Percentiles rank a stretch among this genome's conserved stretches.
phyloP scores from a whole-genome alignment of 2,113 vertebrate genomes.

The Dermatemys mawii region DNA sequence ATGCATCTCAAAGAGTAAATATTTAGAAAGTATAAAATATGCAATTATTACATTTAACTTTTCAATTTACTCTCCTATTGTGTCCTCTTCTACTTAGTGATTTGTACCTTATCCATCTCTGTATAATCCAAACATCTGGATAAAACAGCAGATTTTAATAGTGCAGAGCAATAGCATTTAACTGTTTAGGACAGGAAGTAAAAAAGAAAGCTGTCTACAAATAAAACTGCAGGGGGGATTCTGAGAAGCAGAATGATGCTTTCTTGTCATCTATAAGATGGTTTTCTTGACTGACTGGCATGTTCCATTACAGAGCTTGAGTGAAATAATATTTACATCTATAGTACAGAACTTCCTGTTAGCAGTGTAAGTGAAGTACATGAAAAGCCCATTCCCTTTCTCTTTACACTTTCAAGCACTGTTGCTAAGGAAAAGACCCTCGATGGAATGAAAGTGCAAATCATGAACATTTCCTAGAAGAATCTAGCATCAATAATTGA shows the following conservation, averaged over 20 bases:
- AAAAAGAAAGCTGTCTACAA: slow-evolving; percentile 4
- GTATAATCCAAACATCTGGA: slow-evolving; percentile 11
- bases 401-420: background rate
- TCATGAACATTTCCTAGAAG: background rate
- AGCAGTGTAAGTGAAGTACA: background rate
- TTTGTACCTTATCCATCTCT: slow-evolving; percentile 17
- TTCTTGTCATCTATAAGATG: slow-evolving; percentile 36
- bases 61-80: background rate
- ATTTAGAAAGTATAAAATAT: background rate
- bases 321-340: slow-evolving; percentile 24
- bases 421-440: background rate
- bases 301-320: accelerated
- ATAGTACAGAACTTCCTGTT: slow-evolving; percentile 29
- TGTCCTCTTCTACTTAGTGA: background rate
- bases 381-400: slow-evolving; percentile 49
- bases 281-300: slow-evolving; percentile 32
- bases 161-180: background rate
- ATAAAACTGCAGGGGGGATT: background rate
- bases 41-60: background rate
- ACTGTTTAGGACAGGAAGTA: background rate
- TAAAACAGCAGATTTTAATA: accelerated
- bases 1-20: background rate
- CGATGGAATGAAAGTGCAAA: background rate
- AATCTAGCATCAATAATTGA: background rate
- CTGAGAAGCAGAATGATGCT: slow-evolving; percentile 8